Base-by-base conservation (phyloP, 1,140 invertebrate species). In the Lutraria rhynchaena region DNA sequence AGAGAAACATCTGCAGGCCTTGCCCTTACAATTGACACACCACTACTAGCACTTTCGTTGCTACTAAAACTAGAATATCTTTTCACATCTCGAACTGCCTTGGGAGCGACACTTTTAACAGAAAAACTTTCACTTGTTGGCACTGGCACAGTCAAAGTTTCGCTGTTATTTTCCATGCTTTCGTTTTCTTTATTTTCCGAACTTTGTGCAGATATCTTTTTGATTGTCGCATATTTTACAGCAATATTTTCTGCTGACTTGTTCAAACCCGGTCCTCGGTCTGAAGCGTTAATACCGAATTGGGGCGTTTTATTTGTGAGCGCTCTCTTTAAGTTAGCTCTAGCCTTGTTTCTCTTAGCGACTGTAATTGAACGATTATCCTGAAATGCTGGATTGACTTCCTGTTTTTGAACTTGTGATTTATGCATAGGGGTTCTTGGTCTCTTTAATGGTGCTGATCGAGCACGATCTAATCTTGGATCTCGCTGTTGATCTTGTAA, bases 51-150 rank as follows among this genome's bases (percentile, higher is more conserved):
- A 73, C 85, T 89, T 73, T 87, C 87, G 73, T 83, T 86, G 61
- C 86, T 88, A 57, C 86, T 87, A 35, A 90, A 89, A 80, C 86
- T 89, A 27, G 84, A 86, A 69, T 77, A 86, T 17, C 82, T 57
- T 51, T 81, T 82, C 0, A 82, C 49, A 60, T 71, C 29, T 41
- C 0, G 55, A 37, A 49, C 69, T 70, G 17, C 44, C 35, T 61
- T 46, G 41, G 33, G 46, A 53, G 58, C 75, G n/a, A 15, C 7
- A 22, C 53, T 44, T 17, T 49, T 75, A 29, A 76, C 41, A 5
- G 63, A 53, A n/a, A 83, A 83, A 70, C 51, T 60, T 31, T 83
- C 63, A 61, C 51, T 53, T 3, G 73, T 70, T 0, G 73, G 55
- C 5, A 70, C 46, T 49, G 65, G 73, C 13, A 71, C 49, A 27